These are phyloP conservation scores for Empis stercorea DNA, from an alignment of 2,888 invertebrate species.

Conservation along the genomic window DNA sequence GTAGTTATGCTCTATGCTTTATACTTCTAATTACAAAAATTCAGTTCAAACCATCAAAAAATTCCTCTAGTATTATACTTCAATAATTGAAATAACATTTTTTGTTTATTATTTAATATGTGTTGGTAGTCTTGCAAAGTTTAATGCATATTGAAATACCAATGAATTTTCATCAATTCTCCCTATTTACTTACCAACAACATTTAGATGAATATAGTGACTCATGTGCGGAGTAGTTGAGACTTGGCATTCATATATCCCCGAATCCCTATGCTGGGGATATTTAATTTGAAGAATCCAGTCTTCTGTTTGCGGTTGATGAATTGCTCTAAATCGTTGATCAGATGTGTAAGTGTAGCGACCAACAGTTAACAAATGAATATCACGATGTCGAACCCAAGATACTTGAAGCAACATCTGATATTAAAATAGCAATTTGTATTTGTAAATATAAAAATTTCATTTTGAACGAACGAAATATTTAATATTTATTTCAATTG, in stretches of 20 bases:
- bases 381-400: slow-evolving; percentile 65
- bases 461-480: not conserved
- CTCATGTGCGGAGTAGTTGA: slow-evolving; percentile 81
- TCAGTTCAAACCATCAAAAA: too few relatives aligned
- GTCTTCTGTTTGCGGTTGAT: slow-evolving; percentile 75
- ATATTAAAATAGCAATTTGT: not conserved
- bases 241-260: slow-evolving; percentile 83
- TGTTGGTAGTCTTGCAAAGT: too few relatives aligned
- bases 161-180: too few relatives aligned
- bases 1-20: too few relatives aligned
- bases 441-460: not conserved
- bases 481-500: not conserved
- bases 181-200: slow-evolving; percentile 80
- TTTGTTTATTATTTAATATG: too few relatives aligned
- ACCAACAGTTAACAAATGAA: slow-evolving; percentile 61
- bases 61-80: too few relatives aligned
- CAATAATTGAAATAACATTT: too few relatives aligned
- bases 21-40: too few relatives aligned
- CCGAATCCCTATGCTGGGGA: slow-evolving; percentile 59
- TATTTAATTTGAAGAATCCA: slow-evolving; percentile 70
- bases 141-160: too few relatives aligned
- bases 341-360: slow-evolving; percentile 67
- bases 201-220: slow-evolving; percentile 65
- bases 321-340: slow-evolving; percentile 75
- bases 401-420: slow-evolving; percentile 44